Percentiles rank a stretch among this genome's conserved stretches.
Evolutionary conservation across 2,113 vertebrate genomes (phyloP).

Genomic region (Ahaetulla prasina): DNA sequence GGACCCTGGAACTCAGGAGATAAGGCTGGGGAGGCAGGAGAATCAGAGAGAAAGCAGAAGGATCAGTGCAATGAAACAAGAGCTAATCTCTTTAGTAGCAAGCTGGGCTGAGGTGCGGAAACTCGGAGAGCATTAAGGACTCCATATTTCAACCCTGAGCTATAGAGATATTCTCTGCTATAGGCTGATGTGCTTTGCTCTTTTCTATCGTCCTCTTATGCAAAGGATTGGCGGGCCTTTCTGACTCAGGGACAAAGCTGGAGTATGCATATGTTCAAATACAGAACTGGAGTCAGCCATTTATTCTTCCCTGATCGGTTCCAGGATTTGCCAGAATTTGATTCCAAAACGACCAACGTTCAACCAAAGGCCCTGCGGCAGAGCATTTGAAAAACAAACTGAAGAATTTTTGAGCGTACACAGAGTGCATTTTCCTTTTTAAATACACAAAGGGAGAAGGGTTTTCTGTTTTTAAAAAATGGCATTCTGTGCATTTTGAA

Average conservation of each 20-base stretch:
- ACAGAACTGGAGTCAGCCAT: not conserved
- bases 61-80: not conserved
- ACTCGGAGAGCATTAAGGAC: not conserved
- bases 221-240: not conserved
- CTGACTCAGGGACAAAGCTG: rapidly evolving
- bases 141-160: not conserved
- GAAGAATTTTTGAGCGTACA: not conserved
- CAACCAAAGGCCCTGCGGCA: not conserved
- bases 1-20: slow-evolving; percentile 47
- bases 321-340: not conserved
- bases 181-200: not conserved
- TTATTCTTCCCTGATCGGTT: not conserved
- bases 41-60: not conserved
- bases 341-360: not conserved
- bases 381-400: not conserved
- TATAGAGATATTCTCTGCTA: not conserved
- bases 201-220: not conserved
- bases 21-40: slow-evolving; percentile 31
- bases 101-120: not conserved
- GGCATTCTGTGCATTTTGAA: not conserved
- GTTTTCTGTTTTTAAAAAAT: not conserved
- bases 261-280: not conserved
- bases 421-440: not conserved
- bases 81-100: slow-evolving; percentile 32
- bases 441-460: not conserved